Conservation (phyloP, 2,888 invertebrate species). For the Eupithecia centaureata region DNA sequence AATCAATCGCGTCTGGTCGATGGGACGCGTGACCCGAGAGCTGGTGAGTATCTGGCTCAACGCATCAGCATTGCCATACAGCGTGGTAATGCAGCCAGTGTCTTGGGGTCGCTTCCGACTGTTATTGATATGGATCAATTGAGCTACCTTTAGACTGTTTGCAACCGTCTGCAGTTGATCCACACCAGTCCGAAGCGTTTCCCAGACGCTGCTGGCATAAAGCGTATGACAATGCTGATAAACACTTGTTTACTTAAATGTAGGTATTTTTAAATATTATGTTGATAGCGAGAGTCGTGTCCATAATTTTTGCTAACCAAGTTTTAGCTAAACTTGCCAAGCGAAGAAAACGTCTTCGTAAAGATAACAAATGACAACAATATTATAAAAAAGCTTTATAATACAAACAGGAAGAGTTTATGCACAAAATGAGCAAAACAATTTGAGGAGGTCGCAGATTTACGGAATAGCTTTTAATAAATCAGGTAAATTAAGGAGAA, state of each 20-base stretch:
- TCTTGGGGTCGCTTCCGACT: too few species aligned
- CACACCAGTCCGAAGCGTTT: too few species aligned
- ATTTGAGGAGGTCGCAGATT: slow-evolving; percentile 33
- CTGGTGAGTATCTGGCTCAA: too few species aligned
- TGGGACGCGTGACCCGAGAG: too few species aligned
- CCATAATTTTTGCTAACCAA: slow-evolving; percentile 8
- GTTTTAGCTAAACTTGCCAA: slow-evolving; percentile 3
- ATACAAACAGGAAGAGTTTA: slow-evolving; percentile 16
- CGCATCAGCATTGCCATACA: too few species aligned
- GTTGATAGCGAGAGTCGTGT: slow-evolving; percentile 1
- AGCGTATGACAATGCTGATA: too few species aligned
- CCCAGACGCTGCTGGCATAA: too few species aligned
- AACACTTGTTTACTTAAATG: neutral
- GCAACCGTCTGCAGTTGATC: too few species aligned
- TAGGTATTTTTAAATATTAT: neutral
- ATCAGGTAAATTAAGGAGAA: slow-evolving; percentile 18
- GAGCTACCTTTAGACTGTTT: too few species aligned
- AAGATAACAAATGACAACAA: slow-evolving; percentile 16
- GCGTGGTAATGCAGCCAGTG: too few species aligned
- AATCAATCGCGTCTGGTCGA: too few species aligned
- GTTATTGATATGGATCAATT: too few species aligned
- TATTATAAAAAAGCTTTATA: slow-evolving; percentile 18
- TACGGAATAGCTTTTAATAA: slow-evolving; percentile 37
- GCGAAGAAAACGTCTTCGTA: slow-evolving; percentile 14
- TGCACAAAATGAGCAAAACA: slow-evolving; percentile 28